phyloP scores from a whole-genome alignment of 2,888 invertebrate species.

The Prosopocoilus inquinatus region DNA sequence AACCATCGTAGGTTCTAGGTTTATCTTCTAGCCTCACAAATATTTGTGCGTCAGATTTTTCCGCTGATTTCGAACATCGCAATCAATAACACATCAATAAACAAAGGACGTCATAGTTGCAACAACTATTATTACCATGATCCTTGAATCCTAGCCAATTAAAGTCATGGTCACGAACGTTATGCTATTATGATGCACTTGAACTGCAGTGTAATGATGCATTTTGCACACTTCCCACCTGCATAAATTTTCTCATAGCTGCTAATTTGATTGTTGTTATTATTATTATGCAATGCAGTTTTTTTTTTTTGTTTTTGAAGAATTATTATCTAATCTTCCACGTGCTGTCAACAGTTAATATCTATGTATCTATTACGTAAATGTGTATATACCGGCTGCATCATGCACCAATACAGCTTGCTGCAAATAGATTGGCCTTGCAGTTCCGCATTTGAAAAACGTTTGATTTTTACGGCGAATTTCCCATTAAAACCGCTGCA shows the following conservation, averaged over 20 bases:
- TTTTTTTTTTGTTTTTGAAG: too few relatives aligned
- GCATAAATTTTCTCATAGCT: not conserved
- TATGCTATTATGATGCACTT: too few relatives aligned
- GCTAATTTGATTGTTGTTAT: too few relatives aligned
- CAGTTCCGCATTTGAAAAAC: conserved; percentile 25
- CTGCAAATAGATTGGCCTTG: conserved; percentile 21
- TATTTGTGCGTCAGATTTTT: too few relatives aligned
- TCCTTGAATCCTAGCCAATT: conserved; percentile 1
- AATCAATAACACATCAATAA: too few relatives aligned
- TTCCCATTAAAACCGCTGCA: conserved; percentile 13
- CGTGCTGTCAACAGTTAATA: not conserved
- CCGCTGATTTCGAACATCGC: too few relatives aligned
- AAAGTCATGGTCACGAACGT: conserved; percentile 1
- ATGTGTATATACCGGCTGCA: conserved; percentile 8
- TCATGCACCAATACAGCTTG: conserved; percentile 17
- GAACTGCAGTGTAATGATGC: not conserved
- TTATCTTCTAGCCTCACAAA: too few relatives aligned
- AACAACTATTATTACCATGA: not conserved
- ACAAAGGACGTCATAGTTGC: too few relatives aligned
- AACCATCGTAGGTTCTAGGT: too few relatives aligned
- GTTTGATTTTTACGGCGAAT: conserved; percentile 9
- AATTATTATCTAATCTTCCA: not conserved
- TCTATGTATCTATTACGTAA: conserved; percentile 3
- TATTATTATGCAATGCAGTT: not conserved
- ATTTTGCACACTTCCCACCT: not conserved